Conservation (phyloP, 2,888 invertebrate genomes). For the Leptinotarsa peninsularis region DNA sequence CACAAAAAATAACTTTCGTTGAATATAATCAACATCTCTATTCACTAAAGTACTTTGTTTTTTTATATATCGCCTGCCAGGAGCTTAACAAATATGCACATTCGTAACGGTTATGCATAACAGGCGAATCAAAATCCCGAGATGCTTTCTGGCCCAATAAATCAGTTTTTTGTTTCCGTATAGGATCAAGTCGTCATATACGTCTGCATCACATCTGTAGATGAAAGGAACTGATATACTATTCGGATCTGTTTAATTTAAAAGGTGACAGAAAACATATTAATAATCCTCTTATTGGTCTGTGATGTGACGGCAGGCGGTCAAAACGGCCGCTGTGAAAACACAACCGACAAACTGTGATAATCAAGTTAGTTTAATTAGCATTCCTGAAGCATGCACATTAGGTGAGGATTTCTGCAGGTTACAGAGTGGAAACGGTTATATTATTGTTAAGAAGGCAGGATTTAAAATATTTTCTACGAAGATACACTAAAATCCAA, state of each 20-base stretch:
- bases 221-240: constrained; percentile 16
- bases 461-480: too few species aligned
- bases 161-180: neutral
- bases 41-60: too few species aligned
- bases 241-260: constrained; percentile 39
- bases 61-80: neutral
- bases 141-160: neutral
- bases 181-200: neutral
- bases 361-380: constrained; percentile 19
- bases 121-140: neutral
- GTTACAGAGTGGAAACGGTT: neutral
- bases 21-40: too few species aligned
- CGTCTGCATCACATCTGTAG: constrained; percentile 2
- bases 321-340: neutral
- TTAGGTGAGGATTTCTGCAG: constrained; percentile 3
- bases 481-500: too few species aligned
- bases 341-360: constrained; percentile 9
- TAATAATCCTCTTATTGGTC: constrained; percentile 41
- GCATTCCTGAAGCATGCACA: constrained; percentile 15
- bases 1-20: too few species aligned
- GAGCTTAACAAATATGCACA: neutral
- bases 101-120: neutral
- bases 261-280: constrained; percentile 39
- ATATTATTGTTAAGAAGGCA: too few species aligned
- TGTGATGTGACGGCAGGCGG: constrained; percentile 42